Percentiles rank a stretch among this genome's conserved stretches.
phyloP scores from a whole-genome alignment of 2,797 vertebrate species.

The Salarias fasciatus region DNA sequence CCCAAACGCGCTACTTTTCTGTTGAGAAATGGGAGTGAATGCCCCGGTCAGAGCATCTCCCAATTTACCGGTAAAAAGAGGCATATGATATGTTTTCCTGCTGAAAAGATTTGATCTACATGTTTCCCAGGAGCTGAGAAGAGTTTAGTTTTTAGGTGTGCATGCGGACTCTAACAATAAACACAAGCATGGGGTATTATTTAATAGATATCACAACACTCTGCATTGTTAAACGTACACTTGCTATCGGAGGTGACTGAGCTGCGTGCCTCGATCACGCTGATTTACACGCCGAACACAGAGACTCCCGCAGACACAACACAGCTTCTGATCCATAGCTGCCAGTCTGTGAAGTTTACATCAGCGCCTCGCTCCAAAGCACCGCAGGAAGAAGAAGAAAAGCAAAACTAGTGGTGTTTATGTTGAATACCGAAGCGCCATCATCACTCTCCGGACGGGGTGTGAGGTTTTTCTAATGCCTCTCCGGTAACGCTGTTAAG shows the following conservation, averaged over 20 bases:
- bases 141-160: not conserved
- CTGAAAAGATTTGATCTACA: constrained; percentile 4
- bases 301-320: constrained; percentile 52
- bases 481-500: constrained; percentile 80
- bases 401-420: constrained; percentile 34
- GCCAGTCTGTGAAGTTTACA: constrained; percentile 39
- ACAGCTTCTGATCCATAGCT: constrained; percentile 41
- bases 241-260: too few species aligned
- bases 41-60: constrained; percentile 51
- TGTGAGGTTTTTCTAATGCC: constrained; percentile 76
- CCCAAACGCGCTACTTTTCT: constrained; percentile 52
- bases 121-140: constrained; percentile 14
- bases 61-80: constrained; percentile 55
- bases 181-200: too few species aligned
- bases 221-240: too few species aligned
- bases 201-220: too few species aligned
- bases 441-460: constrained; percentile 58
- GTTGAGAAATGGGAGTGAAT: constrained; percentile 28
- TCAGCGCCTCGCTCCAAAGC: constrained; percentile 42
- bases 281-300: constrained; percentile 62
- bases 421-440: constrained; percentile 51
- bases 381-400: not conserved
- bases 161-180: too few species aligned
- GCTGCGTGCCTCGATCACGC: constrained; percentile 54
- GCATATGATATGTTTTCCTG: constrained; percentile 32